Base-by-base conservation (phyloP, 2,113 vertebrate genomes). In the Sceloporus tristichus region DNA sequence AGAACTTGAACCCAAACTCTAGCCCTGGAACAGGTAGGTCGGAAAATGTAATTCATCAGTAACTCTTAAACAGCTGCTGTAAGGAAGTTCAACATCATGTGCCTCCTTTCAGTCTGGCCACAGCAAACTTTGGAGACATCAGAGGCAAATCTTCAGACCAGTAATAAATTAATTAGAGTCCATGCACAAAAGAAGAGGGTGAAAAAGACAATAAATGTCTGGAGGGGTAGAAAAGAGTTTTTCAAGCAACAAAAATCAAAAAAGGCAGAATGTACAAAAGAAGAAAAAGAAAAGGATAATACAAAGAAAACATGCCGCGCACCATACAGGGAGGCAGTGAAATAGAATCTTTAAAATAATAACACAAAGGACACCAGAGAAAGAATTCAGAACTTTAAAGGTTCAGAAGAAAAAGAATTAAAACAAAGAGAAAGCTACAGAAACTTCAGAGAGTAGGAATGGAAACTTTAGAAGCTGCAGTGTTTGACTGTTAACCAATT, bases 191-290 rank as follows among this genome's bases (percentile, higher is more conserved):
- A 73, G 54, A 88, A 92, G 65, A 68, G 88, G 93, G 86, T 62
- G 90, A 86, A 93, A 90, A 91, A 89, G 87, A 90, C 93, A 92
- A 89, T 91, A 93, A 93, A 91, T 93, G 90, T 86, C 88, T 94
- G 87, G 93, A 92, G n/a, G 42, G 80, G 25, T 89, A 90, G 76
- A 86, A 95, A 95, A 38, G 82, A 73, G 73, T 93, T 92, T 79
- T 83, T 94, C 88, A 95, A 91, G 87, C 91, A 93, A 88, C 82
- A 94, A 91, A 93, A 89, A 91, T 89, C 70, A 84, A 89, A 92
- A 89, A 85, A 66, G 82, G 40, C 89, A 94, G 80, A 89, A 90
- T 68, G 74, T 53, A 90, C 83, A 93, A 94, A 90, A 93, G 88
- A 79, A 91, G 85, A 91, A 90, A 76, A 91, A 18, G 53, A 88